A percentile compares a stretch with the other conserved stretches of the same genome.
Evolutionary conservation across 2,888 invertebrate genomes (phyloP).

Genomic region (Macrophya alboannulata): DNA sequence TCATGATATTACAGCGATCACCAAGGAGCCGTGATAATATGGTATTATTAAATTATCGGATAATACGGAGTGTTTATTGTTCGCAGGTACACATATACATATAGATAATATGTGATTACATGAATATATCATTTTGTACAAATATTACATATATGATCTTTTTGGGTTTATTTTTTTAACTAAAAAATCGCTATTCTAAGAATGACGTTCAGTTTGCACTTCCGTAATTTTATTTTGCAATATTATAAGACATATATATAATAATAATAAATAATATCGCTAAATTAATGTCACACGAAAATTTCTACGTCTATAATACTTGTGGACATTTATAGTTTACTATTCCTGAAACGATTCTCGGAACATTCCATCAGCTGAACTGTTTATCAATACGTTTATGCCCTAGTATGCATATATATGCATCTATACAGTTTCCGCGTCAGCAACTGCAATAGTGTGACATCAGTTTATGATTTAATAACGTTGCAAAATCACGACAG

Average conservation of each 20-base stretch:
- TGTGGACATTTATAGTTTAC: neutral
- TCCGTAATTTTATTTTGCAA: conserved; percentile 51
- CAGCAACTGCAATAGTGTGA: conserved; percentile 23
- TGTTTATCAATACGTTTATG: neutral
- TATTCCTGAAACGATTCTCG: neutral
- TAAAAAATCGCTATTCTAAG: conserved; percentile 23
- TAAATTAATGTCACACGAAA: conserved; percentile 30
- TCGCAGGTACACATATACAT: neutral
- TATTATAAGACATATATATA: conserved; percentile 11
- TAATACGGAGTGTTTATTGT: conserved; percentile 18
- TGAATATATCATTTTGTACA: conserved; percentile 32
- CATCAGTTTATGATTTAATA: conserved; percentile 49
- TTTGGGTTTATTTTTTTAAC: neutral
- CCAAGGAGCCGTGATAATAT: neutral
- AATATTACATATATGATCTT: neutral
- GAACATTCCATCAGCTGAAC: neutral
- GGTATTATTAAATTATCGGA: neutral
- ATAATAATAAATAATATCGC: conserved; percentile 28
- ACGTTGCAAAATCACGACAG: conserved; percentile 51
- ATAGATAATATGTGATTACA: neutral
- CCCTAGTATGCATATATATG: neutral
- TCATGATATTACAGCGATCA: neutral
- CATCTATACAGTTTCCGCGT: neutral
- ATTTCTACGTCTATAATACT: neutral
- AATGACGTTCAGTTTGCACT: conserved; percentile 56